Evolutionary conservation across 2,113 vertebrate genomes (phyloP).

Genomic region (Ictalurus punctatus): DNA sequence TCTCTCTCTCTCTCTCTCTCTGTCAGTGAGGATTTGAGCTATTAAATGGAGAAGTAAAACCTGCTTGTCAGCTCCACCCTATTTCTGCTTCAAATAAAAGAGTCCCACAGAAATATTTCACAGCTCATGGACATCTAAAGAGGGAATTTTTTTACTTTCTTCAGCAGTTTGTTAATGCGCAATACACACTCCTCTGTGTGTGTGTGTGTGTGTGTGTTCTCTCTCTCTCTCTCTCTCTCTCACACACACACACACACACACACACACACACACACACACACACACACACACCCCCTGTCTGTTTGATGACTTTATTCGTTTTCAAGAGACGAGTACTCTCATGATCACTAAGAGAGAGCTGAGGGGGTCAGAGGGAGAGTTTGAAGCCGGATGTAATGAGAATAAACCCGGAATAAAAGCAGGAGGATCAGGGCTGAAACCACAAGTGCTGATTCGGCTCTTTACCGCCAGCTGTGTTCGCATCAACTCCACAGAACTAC

Average conservation of each 20-base stretch:
- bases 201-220: no score
- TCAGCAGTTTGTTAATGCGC: no score
- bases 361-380: background rate
- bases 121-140: no score
- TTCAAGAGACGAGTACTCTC: no score
- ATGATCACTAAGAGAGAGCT: no score
- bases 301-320: background rate
- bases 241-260: background rate
- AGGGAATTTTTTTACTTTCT: no score
- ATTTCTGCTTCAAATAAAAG: background rate
- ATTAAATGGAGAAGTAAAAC: background rate
- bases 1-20: no score
- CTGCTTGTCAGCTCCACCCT: background rate
- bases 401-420: background rate
- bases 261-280: slow-evolving; percentile 1
- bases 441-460: background rate
- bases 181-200: no score
- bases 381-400: background rate
- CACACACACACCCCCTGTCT: background rate
- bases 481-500: background rate
- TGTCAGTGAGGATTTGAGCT: background rate
- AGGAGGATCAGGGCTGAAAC: background rate
- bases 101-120: background rate
- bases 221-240: no score
- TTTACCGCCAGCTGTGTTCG: background rate